A percentile compares a stretch with the other conserved stretches of the same genome.
phyloP scores from a whole-genome alignment of 2,797 vertebrate genomes.

The Pangasius sanitwongsei region DNA sequence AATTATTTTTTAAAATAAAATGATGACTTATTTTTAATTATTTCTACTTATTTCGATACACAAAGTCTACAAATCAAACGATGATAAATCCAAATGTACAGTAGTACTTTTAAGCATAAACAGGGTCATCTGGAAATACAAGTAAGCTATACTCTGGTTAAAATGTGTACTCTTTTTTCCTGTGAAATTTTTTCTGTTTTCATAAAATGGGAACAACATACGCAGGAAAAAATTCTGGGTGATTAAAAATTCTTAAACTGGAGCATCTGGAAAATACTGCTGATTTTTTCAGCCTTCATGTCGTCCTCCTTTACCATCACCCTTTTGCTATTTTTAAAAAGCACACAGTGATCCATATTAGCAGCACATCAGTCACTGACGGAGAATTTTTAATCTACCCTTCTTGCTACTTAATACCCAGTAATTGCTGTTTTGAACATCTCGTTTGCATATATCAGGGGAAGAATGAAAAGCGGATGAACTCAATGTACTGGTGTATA shows the following conservation, averaged over 20 bases:
- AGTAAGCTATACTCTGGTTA: not conserved
- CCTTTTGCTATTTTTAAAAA: conserved; percentile 27
- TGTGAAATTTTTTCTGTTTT: not conserved
- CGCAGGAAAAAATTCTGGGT: not conserved
- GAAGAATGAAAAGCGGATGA: not conserved
- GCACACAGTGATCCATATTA: conserved; percentile 34
- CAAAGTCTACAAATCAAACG: not conserved
- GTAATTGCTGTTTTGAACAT: conserved; percentile 4
- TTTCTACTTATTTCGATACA: not conserved
- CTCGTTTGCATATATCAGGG: not conserved
- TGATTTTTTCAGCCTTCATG: not conserved
- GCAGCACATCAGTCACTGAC: conserved; percentile 16
- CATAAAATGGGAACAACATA: not conserved
- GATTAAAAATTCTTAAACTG: not conserved
- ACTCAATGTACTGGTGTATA: not conserved
- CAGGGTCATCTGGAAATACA: not conserved
- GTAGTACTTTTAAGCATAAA: not conserved
- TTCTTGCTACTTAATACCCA: conserved; percentile 4
- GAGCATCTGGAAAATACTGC: not conserved
- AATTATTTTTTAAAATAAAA: not conserved
- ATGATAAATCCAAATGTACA: not conserved
- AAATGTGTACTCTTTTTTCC: not conserved
- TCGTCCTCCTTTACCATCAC: conserved; percentile 27
- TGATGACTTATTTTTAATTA: not conserved
- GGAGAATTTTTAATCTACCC: not conserved